phyloP scores from a whole-genome alignment of 2,797 vertebrate genomes.

The Anniella stebbinsi region DNA sequence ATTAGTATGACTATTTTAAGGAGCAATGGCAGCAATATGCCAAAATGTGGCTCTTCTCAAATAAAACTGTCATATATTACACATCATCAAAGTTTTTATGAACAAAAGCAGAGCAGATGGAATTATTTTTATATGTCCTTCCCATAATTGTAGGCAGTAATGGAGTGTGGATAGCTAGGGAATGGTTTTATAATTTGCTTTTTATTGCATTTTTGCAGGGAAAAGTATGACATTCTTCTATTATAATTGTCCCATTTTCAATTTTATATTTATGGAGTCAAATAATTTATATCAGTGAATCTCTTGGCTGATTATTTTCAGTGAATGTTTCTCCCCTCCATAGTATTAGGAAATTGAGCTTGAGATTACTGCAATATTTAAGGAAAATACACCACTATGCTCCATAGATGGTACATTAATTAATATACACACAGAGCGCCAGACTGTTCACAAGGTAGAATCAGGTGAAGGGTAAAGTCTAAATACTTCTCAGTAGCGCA shows the following conservation, averaged over 20 bases:
- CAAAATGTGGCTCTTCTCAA: constrained; percentile 23
- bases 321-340: neutral
- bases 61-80: constrained; percentile 28
- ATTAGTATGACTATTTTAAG: constrained; percentile 27
- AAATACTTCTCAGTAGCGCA: constrained; percentile 14
- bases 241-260: constrained; percentile 35
- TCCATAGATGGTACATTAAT: constrained; percentile 3
- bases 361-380: constrained; percentile 1
- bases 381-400: neutral
- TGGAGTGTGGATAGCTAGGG: constrained; percentile 24
- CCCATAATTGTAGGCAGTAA: constrained; percentile 28
- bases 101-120: constrained; percentile 14
- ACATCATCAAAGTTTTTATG: constrained; percentile 25
- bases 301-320: constrained; percentile 18
- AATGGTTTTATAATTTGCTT: constrained; percentile 33
- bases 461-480: neutral
- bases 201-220: constrained; percentile 4
- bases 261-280: constrained; percentile 26
- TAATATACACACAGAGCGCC: neutral
- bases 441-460: neutral
- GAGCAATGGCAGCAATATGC: neutral
- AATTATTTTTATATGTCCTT: constrained; percentile 32
- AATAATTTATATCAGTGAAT: constrained; percentile 34
- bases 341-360: neutral
- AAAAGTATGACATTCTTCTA: constrained; percentile 19